phyloP scores from a whole-genome alignment of 2,113 vertebrate genomes.

The Notothenia rossii region DNA sequence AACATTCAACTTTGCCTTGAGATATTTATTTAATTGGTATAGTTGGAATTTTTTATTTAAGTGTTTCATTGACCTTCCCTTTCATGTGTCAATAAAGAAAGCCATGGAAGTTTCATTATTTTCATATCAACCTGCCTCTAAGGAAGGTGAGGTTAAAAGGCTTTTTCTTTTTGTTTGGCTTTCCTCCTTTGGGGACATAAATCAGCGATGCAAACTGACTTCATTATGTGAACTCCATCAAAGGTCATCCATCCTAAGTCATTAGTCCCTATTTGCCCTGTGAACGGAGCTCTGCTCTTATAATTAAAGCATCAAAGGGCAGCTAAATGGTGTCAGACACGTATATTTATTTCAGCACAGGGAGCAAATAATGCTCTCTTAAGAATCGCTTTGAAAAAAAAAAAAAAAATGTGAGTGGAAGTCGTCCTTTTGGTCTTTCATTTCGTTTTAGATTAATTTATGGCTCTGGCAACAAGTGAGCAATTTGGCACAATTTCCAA shows the following conservation, averaged over 20 bases:
- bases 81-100: not conserved
- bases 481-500: not conserved
- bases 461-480: not conserved
- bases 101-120: not conserved
- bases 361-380: not conserved
- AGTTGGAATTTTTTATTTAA: not conserved
- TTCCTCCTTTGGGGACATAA: not conserved
- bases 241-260: not conserved
- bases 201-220: not conserved
- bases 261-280: not conserved
- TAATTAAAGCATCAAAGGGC: not conserved
- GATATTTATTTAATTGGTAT: not conserved
- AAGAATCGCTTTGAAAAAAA: not conserved
- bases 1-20: not conserved
- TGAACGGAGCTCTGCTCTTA: not conserved
- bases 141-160: not conserved
- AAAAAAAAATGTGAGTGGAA: not conserved
- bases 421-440: not conserved
- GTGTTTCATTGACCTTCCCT: not conserved
- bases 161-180: slow-evolving; percentile 6
- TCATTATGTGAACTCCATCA: not conserved
- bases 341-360: not conserved
- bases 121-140: not conserved
- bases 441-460: not conserved
- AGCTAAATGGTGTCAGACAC: not conserved